These are phyloP conservation scores for Tenthredo distinguenda DNA, from an alignment of 2,888 invertebrate species.

Conservation along the genomic window DNA sequence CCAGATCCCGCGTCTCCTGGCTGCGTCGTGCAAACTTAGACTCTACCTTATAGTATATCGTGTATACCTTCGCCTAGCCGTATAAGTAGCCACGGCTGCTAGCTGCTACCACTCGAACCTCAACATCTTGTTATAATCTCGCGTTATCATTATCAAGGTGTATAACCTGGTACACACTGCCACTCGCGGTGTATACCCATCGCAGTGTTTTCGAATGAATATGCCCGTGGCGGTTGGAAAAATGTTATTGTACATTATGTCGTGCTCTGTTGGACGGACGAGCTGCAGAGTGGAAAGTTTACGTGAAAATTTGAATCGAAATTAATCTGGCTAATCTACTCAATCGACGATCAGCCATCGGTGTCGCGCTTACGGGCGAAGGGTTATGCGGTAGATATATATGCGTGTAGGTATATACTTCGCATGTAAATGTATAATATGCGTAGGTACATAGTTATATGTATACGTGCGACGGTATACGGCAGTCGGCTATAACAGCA, in stretches of 20 bases:
- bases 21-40: conserved; percentile 58
- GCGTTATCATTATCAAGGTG: conserved; percentile 29
- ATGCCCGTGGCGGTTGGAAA: neutral
- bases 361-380: neutral
- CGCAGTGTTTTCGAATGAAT: neutral
- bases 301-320: conserved; percentile 46
- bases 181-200: neutral
- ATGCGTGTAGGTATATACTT: neutral
- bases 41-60: conserved; percentile 27
- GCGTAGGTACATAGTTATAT: neutral
- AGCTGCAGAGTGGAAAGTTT: conserved; percentile 31
- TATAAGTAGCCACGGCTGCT: conserved; percentile 23
- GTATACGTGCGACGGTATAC: conserved; percentile 18
- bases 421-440: neutral
- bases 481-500: conserved; percentile 63
- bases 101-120: conserved; percentile 30
- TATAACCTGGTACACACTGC: neutral
- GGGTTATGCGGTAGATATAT: neutral
- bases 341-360: conserved; percentile 45
- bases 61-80: conserved; percentile 35
- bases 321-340: conserved; percentile 48
- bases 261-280: neutral
- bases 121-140: conserved; percentile 46
- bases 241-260: conserved; percentile 15
- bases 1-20: conserved; percentile 50